Percentiles rank a stretch among this genome's conserved stretches.
Conservation (phyloP, 2,888 invertebrate species). For the Eupithecia tripunctaria region DNA sequence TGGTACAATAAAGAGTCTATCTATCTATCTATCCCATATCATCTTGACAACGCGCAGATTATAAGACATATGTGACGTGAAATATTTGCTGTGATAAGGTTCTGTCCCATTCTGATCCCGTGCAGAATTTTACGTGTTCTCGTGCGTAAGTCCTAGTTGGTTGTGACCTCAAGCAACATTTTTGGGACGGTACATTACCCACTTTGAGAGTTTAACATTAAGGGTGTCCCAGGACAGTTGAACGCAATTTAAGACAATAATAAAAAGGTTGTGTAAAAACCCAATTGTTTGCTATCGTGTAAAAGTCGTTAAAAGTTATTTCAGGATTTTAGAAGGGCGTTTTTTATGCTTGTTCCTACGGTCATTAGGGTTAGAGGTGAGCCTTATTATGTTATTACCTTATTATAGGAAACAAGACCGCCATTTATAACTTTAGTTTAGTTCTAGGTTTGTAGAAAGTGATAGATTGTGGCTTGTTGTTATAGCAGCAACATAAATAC, state of each 20-base stretch:
- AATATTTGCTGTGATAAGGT: background rate
- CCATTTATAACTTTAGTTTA: too few species aligned
- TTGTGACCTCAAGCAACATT: constrained; percentile 22
- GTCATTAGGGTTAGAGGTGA: background rate
- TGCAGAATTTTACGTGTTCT: background rate
- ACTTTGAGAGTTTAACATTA: constrained; percentile 33
- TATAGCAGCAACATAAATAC: too few species aligned
- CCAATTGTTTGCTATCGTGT: constrained; percentile 6
- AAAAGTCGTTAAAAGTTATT: background rate
- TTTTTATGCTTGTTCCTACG: background rate
- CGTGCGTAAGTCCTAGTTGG: background rate
- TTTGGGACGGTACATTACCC: constrained; percentile 28
- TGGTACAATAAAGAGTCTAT: too few species aligned
- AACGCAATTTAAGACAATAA: constrained; percentile 22
- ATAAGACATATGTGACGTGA: background rate
- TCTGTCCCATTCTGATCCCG: background rate
- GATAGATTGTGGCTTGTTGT: too few species aligned
- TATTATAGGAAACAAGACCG: background rate
- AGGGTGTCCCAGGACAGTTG: constrained; percentile 14
- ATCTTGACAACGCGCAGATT: background rate
- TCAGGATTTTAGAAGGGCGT: constrained; percentile 1
- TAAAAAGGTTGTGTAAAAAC: constrained; percentile 17
- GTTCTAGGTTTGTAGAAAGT: too few species aligned
- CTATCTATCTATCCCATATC: background rate
- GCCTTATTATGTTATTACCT: background rate